Evolutionary conservation across 2,113 vertebrate genomes (phyloP), one percentile per base, ranked within the genome.

Genomic region (Megaptera novaeangliae): DNA sequence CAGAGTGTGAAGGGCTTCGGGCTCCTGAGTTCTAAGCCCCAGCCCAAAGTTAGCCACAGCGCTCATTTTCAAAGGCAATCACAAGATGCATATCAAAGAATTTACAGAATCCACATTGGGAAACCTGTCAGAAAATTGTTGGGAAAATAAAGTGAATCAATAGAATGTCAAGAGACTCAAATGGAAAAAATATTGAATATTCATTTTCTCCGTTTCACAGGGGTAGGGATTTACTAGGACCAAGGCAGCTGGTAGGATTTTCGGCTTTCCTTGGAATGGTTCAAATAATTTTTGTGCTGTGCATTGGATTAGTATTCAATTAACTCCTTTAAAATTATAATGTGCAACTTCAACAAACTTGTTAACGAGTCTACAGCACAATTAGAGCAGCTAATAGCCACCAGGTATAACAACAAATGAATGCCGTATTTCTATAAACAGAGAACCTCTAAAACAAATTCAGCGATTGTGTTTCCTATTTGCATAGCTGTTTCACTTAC

Each of bases 101-200:
- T 92, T 15, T 97, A 97, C 98, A 98, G 98, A 99, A 99, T 99
- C 98, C 99, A 97, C 98, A 96, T 90, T 95, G 99, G 98, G 98
- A 98, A 98, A 98, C 90, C 98, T 98, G 98, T 99, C 98, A 98
- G 99, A 98, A 99, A 98, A 99, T 99, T 99, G 98, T 99, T 99
- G 98, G 98, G 98, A 99, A 99, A 99, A 99, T 99, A 98, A 99
- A 98, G 98, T 97, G 97, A 99, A 99, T 99, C 98, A 98, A 99
- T 99, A 99, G 97, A 59, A 97, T 97, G 98, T 99, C 98, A 98
- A 98, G 99, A 97, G 98, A 98, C 96, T 98, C 97, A 98, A 98
- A 98, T 88, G 97, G 94, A 98, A 98, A 98, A 92, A 98, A 98
- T 95, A 98, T 93, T 99, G 98, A 99, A 99, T 99, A 99, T 99